These are phyloP conservation scores for Drosophila littoralis DNA, from an alignment of 1,140 invertebrate species.

Conservation along the genomic window DNA sequence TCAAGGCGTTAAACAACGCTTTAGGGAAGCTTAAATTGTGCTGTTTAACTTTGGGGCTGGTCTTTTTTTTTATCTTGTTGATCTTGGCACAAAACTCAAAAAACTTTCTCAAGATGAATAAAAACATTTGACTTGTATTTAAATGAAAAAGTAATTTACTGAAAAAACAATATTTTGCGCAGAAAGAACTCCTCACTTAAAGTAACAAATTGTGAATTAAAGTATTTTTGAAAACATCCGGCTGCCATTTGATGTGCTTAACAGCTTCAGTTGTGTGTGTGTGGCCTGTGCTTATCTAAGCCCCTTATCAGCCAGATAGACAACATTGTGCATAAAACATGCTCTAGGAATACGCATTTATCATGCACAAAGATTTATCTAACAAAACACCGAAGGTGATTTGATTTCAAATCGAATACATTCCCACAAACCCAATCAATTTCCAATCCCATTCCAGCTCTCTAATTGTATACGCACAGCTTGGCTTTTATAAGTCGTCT, in stretches of 20 bases:
- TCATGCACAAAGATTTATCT: constrained; percentile 20
- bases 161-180: too few species aligned
- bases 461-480: constrained; percentile 32
- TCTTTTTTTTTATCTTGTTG: too few species aligned
- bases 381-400: constrained; percentile 25
- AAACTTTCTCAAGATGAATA: too few species aligned
- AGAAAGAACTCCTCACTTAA: too few species aligned
- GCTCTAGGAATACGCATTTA: constrained; percentile 4
- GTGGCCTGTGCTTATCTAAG: constrained; percentile 4
- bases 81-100: too few species aligned
- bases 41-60: too few species aligned
- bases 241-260: neutral
- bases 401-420: constrained; percentile 42
- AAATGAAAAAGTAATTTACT: too few species aligned
- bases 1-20: too few species aligned
- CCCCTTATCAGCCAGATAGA: constrained; percentile 2
- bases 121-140: too few species aligned
- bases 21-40: too few species aligned
- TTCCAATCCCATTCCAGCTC: constrained; percentile 1
- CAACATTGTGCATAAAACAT: constrained; percentile 5
- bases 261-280: constrained; percentile 3
- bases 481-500: constrained; percentile 39
- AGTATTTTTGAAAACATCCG: too few species aligned
- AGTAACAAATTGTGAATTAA: too few species aligned
- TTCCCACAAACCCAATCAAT: constrained; percentile 38